A percentile compares a stretch with the other conserved stretches of the same genome.
Evolutionary conservation across 2,888 invertebrate genomes (phyloP).

Genomic region (Sesamia inferens): DNA sequence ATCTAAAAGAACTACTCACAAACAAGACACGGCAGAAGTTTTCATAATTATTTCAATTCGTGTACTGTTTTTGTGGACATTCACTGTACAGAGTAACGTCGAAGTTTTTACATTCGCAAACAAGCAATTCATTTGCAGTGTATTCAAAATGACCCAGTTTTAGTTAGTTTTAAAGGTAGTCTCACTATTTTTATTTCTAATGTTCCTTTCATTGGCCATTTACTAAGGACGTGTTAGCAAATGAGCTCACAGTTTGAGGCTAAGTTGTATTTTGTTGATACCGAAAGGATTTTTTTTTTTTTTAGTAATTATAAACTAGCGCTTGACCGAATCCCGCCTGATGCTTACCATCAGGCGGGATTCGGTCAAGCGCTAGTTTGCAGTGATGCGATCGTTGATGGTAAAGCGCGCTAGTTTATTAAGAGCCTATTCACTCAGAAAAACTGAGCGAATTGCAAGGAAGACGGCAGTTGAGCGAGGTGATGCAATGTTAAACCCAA

Average conservation of each 20-base stretch:
- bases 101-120: constrained; percentile 62
- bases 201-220: constrained; percentile 44
- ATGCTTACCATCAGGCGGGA: too few relatives aligned
- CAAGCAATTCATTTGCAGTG: constrained; percentile 73
- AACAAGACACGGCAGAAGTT: constrained; percentile 42
- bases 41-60: constrained; percentile 57
- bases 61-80: constrained; percentile 50
- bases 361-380: too few relatives aligned
- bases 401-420: too few relatives aligned
- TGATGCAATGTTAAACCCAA: too few relatives aligned
- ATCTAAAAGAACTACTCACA: constrained; percentile 27
- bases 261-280: constrained; percentile 5
- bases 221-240: constrained; percentile 48
- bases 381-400: too few relatives aligned
- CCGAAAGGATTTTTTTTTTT: constrained; percentile 8
- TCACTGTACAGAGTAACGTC: constrained; percentile 47
- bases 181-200: constrained; percentile 53
- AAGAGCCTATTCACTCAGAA: too few relatives aligned
- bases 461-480: too few relatives aligned
- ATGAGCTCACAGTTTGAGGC: constrained; percentile 42
- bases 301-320: too few relatives aligned
- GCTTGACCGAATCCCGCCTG: too few relatives aligned
- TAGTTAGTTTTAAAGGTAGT: constrained; percentile 65
- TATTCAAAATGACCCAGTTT: constrained; percentile 74
- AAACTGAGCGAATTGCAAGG: too few relatives aligned